phyloP scores from a whole-genome alignment of 2,797 vertebrate genomes.

The Hyperoplus lanceolatus region DNA sequence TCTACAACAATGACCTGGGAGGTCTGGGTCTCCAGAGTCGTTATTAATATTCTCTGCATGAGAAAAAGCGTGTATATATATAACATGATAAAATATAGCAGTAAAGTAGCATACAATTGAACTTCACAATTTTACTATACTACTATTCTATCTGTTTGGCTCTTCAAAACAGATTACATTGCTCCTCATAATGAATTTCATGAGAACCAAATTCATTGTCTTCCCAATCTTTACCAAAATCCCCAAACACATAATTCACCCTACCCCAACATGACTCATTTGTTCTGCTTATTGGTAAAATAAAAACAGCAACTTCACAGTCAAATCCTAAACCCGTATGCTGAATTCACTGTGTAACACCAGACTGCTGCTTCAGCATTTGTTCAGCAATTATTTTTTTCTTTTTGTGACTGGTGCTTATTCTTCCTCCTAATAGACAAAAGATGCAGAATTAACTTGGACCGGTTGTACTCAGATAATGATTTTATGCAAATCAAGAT shows the following conservation, averaged over 20 bases:
- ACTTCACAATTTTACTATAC: too few relatives aligned
- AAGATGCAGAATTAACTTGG: conserved; percentile 55
- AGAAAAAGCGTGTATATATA: too few relatives aligned
- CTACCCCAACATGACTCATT: conserved; percentile 58
- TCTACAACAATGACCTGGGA: not conserved
- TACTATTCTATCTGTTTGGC: too few relatives aligned
- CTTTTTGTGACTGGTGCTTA: conserved; percentile 59
- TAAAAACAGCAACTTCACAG: conserved; percentile 50
- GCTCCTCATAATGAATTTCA: too few relatives aligned
- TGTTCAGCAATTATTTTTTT: conserved; percentile 32
- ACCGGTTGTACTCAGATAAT: conserved; percentile 40
- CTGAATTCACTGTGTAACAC: conserved; percentile 19
- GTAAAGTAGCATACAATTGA: too few relatives aligned
- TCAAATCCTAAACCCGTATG: conserved; percentile 26
- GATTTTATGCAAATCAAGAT: conserved; percentile 66
- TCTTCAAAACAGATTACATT: too few relatives aligned
- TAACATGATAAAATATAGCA: too few relatives aligned
- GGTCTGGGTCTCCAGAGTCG: too few relatives aligned
- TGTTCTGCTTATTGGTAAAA: conserved; percentile 68
- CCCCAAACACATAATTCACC: conserved; percentile 23
- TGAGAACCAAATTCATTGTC: not conserved
- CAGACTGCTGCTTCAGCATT: conserved; percentile 15
- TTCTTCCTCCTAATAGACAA: conserved; percentile 49
- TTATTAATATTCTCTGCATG: too few relatives aligned
- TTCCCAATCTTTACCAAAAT: not conserved